Evolutionary conservation across 2,888 invertebrate species (phyloP).

Genomic region (Melipona beecheii): DNA sequence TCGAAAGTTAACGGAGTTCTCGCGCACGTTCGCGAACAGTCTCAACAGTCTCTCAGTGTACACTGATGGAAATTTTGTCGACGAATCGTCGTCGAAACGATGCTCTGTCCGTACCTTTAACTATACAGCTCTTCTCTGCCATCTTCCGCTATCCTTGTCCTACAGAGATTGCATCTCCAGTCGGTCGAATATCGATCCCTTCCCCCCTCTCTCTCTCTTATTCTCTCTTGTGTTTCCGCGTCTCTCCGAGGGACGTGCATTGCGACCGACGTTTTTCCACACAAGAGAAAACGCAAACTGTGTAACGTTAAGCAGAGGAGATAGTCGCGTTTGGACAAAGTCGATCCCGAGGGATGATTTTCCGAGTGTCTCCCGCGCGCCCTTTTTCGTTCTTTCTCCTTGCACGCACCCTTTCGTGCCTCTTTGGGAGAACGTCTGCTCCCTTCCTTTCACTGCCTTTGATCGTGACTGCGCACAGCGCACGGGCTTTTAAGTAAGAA

Average conservation of each 20-base stretch:
- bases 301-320: constrained; percentile 64
- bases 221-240: background rate
- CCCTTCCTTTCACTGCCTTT: constrained; percentile 33
- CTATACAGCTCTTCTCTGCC: no score
- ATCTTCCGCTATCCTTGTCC: background rate
- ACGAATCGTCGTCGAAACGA: background rate
- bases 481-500: constrained; percentile 42
- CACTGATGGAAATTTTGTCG: no score
- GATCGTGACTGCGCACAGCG: constrained; percentile 53
- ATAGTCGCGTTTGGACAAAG: constrained; percentile 63
- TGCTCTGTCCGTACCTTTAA: no score
- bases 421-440: constrained; percentile 20
- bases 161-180: constrained; percentile 10
- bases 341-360: constrained; percentile 66
- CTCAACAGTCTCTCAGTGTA: no score
- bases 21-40: background rate
- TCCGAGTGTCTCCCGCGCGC: constrained; percentile 35
- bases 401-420: constrained; percentile 22
- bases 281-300: constrained; percentile 35
- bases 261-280: constrained; percentile 18
- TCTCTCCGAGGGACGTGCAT: constrained; percentile 12
- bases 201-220: background rate
- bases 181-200: constrained; percentile 31
- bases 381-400: constrained; percentile 35
- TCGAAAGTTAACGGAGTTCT: background rate